Base-by-base conservation (phyloP, 2,888 invertebrate genomes). In the Dusona sp. region DNA sequence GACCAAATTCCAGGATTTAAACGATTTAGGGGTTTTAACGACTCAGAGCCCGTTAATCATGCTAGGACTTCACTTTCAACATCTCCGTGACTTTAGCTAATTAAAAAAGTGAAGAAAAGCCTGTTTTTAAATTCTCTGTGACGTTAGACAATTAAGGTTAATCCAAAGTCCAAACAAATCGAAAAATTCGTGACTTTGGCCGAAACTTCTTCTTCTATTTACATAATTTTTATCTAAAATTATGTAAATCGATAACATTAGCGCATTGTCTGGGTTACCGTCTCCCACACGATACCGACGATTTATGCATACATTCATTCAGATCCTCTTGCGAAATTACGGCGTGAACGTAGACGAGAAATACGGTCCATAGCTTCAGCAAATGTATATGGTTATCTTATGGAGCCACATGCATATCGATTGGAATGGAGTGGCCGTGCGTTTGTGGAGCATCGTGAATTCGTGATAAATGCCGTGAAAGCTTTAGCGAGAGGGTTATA, bases 401-500 rank as follows among this genome's bases (percentile, higher is more conserved):
- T 45, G 42, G 22, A 68, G 16, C 25, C 42, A 25, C 68, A 68
- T 45, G 45, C 68, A 48, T 54, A 36, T 73, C 54, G 73, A 73
- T 51, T 1, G 51, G 51, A 73, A 29, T 51, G 19, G 48, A 64
- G 64, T 45, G 45, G n/a, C 22, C 19, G 48, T 65, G 42, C 64
- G 33, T 65, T 65, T 77, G 61, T 77, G 65, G 77, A 77, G 77
- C 77, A 77, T 77, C 77, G 77, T 64, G 64, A 77, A 65, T 77
- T 77, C 48, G 33, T 77, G 77, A 77, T 77, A 77, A 65, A 77
- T 77, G 77, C 65, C 64, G 77, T 77, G 77, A 77, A 77, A 77
- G 77, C 77, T 77, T 48, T 48, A 25, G n/a, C 48, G 48, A 48
- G 64, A 48, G 77, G 65, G 29, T 25, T 45, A 77, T 77, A 77